phyloP scores from a whole-genome alignment of 92 coral and sea anemone genomes.

The Hydrozoanthus gracilis region DNA sequence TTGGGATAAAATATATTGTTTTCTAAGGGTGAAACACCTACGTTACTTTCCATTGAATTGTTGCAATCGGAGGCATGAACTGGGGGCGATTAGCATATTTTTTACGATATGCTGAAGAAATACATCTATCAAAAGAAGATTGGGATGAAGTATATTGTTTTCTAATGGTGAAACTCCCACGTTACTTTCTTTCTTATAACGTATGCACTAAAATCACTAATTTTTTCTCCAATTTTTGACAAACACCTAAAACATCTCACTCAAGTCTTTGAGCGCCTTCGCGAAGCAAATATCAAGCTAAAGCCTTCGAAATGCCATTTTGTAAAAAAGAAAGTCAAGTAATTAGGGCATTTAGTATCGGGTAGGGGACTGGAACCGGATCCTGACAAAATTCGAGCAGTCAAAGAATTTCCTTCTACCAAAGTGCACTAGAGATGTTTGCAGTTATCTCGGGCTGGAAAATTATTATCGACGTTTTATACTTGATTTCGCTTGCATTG shows the following conservation, averaged over 20 bases:
- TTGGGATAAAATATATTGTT: no score
- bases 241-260: constrained; percentile 52
- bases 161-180: no score
- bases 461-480: constrained; percentile 48
- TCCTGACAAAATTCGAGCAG: constrained; percentile 44
- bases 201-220: no score
- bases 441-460: constrained; percentile 38
- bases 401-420: constrained; percentile 45
- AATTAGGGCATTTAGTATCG: constrained; percentile 23
- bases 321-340: constrained; percentile 25
- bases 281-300: constrained; percentile 58
- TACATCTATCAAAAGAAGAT: no score
- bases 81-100: no score
- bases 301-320: constrained; percentile 63
- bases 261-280: constrained; percentile 46
- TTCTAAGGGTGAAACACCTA: no score
- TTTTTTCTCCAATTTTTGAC: constrained; percentile 53
- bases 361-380: constrained; percentile 31
- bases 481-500: constrained; percentile 33
- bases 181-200: no score
- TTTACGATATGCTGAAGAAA: no score
- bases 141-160: no score
- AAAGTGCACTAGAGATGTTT: constrained; percentile 19
- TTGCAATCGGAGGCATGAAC: no score
- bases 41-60: no score